A percentile compares a stretch with the other conserved stretches of the same genome.
Evolutionary conservation across 2,113 vertebrate species (phyloP).

Genomic region (Acrocephalus kingi): DNA sequence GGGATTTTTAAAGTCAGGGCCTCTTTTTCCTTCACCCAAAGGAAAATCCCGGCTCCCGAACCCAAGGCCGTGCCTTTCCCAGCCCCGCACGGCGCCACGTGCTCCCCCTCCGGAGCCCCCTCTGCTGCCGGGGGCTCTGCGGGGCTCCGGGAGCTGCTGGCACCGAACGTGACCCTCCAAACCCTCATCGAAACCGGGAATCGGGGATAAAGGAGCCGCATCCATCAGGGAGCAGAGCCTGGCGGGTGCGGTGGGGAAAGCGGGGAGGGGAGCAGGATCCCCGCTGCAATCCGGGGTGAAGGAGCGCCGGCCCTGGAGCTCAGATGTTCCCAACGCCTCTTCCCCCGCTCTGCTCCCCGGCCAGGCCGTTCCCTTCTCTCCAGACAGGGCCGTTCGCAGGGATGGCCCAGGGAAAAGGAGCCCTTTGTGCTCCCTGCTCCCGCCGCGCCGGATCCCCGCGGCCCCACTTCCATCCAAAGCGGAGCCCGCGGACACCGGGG

Average conservation of each 20-base stretch:
- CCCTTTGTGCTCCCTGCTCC: not conserved
- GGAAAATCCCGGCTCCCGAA: not conserved
- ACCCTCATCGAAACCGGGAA: not conserved
- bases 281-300: not conserved
- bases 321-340: too few relatives aligned
- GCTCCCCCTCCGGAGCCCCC: not conserved
- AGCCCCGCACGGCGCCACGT: not conserved
- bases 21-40: not conserved
- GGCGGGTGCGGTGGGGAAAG: not conserved
- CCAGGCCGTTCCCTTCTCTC: not conserved
- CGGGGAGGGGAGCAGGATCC: not conserved
- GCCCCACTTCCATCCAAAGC: not conserved
- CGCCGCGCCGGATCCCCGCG: not conserved
- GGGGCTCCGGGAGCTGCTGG: not conserved
- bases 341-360: not conserved
- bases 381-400: not conserved
- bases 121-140: not conserved
- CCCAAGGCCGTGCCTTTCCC: not conserved
- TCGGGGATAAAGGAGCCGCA: accelerated
- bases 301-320: not conserved
- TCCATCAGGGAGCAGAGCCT: not conserved
- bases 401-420: not conserved
- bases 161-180: accelerated
- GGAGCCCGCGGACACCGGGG: not conserved
- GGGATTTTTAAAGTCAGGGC: not conserved